Evolutionary conservation across 2,888 invertebrate species (phyloP).

Genomic region (Papilio elwesi): DNA sequence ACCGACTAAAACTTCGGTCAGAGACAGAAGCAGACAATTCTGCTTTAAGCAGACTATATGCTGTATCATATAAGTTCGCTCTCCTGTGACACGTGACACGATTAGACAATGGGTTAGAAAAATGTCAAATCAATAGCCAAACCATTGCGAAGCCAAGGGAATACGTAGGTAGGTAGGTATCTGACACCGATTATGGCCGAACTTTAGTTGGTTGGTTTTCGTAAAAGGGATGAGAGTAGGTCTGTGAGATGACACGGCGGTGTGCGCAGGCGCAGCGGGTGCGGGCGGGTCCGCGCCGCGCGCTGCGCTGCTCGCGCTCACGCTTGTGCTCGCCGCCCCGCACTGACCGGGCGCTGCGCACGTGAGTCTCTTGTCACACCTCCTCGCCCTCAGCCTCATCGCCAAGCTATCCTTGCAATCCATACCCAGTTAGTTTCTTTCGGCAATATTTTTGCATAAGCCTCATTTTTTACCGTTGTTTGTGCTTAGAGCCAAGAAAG

Average conservation of each 20-base stretch:
- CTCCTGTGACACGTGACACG: too few species aligned
- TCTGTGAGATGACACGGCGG: constrained; percentile 58
- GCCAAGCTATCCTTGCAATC: constrained; percentile 41
- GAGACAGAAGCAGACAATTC: neutral
- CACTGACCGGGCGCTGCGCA: constrained; percentile 79
- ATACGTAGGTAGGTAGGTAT: too few species aligned
- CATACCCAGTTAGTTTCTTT: constrained; percentile 21
- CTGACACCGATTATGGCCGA: neutral
- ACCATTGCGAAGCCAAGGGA: neutral
- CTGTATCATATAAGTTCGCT: too few species aligned
- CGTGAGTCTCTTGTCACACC: constrained; percentile 67
- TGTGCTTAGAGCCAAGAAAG: neutral
- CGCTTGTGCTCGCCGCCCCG: constrained; percentile 76
- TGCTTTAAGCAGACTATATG: too few species aligned
- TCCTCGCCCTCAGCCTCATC: constrained; percentile 44
- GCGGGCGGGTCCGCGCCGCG: constrained; percentile 68
- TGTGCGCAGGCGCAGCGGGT: constrained; percentile 78
- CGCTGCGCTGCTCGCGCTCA: constrained; percentile 70
- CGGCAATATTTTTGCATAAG: neutral
- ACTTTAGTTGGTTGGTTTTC: constrained; percentile 22
- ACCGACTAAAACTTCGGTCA: neutral
- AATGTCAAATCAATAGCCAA: neutral
- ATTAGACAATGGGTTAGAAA: neutral
- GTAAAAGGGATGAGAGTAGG: constrained; percentile 41
- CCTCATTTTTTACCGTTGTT: constrained; percentile 1